phyloP scores from a whole-genome alignment of 2,797 vertebrate genomes.

The Zalophus californianus region DNA sequence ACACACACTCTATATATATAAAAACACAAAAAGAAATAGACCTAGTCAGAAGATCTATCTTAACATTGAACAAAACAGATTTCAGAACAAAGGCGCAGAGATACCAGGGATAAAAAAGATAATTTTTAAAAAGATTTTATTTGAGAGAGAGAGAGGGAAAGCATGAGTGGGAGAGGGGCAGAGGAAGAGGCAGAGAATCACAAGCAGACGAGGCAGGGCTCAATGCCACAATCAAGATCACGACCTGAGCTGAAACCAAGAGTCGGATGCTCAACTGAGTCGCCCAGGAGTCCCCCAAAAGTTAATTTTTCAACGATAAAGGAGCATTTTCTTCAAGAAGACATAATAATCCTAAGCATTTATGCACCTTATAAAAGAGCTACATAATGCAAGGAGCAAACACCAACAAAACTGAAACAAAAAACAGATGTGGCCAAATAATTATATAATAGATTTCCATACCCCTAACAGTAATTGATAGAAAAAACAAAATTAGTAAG shows the following conservation, averaged over 20 bases:
- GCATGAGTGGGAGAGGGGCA: not conserved
- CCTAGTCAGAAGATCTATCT: not conserved
- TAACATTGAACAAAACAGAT: not conserved
- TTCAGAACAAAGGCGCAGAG: not conserved
- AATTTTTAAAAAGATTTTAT: not conserved
- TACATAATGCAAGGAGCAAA: constrained; percentile 4
- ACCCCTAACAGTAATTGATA: not conserved
- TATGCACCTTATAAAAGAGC: not conserved
- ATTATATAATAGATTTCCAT: not conserved
- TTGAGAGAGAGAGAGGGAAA: not conserved
- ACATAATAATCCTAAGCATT: not conserved
- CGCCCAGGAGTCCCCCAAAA: not conserved
- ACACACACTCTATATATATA: not conserved
- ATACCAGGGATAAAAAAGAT: not conserved
- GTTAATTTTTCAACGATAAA: not conserved
- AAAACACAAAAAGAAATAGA: not conserved
- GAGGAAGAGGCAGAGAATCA: not conserved
- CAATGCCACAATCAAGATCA: too few species aligned
- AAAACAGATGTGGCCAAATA: not conserved
- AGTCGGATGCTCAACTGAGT: not conserved
- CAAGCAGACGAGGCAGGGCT: not conserved
- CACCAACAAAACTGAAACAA: not conserved
- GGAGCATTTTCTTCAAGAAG: not conserved
- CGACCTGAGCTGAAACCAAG: too few species aligned
- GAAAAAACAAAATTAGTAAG: not conserved